phyloP scores from a whole-genome alignment of 2,888 invertebrate genomes.

The Chouioia cunea region DNA sequence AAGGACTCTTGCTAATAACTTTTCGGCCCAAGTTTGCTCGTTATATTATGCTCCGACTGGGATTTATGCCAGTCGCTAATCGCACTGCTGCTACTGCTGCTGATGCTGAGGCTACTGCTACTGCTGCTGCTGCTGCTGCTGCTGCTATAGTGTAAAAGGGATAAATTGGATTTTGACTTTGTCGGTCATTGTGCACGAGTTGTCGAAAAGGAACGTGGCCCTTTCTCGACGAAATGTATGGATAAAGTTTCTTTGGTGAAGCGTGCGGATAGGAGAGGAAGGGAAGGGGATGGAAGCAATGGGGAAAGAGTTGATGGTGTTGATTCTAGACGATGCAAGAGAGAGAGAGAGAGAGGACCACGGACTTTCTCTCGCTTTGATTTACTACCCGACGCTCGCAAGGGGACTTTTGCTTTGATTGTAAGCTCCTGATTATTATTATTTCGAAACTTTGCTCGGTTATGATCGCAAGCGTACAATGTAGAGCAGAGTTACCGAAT shows the following conservation, averaged over 20 bases:
- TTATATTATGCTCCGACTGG: slow-evolving; percentile 21
- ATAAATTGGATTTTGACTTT: slow-evolving; percentile 38
- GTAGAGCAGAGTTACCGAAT: too few relatives aligned
- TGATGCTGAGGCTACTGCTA: too few relatives aligned
- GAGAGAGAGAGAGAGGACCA: too few relatives aligned
- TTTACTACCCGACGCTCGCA: not conserved
- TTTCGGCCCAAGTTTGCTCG: slow-evolving; percentile 34
- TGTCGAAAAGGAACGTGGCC: not conserved
- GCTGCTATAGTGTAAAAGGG: not conserved
- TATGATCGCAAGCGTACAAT: not conserved
- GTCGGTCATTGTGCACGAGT: slow-evolving; percentile 1
- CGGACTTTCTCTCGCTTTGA: slow-evolving; percentile 13
- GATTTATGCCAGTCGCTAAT: slow-evolving; percentile 28
- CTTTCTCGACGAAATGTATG: slow-evolving; percentile 16
- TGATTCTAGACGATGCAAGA: not conserved
- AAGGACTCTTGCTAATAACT: slow-evolving; percentile 26
- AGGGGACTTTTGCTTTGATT: slow-evolving; percentile 5
- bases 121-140: too few relatives aligned
- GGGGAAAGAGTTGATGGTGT: slow-evolving; percentile 30
- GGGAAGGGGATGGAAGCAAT: too few relatives aligned
- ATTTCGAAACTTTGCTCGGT: too few relatives aligned
- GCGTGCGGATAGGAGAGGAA: too few relatives aligned
- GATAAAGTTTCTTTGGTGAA: slow-evolving; percentile 16
- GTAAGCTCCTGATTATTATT: too few relatives aligned
- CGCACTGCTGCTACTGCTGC: not conserved